Percentiles rank a stretch among this genome's conserved stretches.
These are phyloP conservation scores for Metridium senile DNA, from an alignment of 92 coral and sea anemone species.

Conservation along the genomic window DNA sequence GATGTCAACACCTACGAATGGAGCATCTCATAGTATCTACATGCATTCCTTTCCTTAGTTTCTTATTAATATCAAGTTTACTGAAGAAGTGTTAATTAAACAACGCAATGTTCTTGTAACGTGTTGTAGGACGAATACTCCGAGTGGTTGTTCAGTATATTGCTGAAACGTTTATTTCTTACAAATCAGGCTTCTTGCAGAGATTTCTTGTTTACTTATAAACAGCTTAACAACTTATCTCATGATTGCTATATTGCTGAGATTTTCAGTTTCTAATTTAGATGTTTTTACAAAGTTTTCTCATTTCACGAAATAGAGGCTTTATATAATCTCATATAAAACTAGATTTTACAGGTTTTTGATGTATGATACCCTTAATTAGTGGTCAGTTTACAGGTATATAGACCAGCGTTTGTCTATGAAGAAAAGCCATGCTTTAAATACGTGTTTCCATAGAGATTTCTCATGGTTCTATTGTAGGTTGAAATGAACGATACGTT, in stretches of 20 bases:
- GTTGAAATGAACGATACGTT: conserved; percentile 1
- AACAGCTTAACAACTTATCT: background rate
- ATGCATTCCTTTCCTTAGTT: background rate
- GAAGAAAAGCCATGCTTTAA: background rate
- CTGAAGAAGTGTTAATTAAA: background rate
- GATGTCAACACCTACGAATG: background rate
- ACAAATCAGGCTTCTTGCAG: too few species aligned
- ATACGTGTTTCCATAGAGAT: conserved; percentile 1
- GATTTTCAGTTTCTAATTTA: background rate
- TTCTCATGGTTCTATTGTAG: background rate
- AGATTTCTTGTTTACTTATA: background rate
- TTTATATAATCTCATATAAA: too few species aligned
- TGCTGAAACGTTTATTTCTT: too few species aligned
- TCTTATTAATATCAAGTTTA: background rate
- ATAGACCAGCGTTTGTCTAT: background rate
- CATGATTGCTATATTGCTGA: background rate
- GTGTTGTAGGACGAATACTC: too few species aligned
- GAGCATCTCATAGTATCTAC: background rate
- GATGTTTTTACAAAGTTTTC: background rate
- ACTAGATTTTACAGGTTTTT: too few species aligned
- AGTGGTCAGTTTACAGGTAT: background rate
- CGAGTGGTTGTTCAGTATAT: too few species aligned
- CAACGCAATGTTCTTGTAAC: background rate
- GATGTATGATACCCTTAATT: background rate
- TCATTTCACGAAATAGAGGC: background rate